A percentile compares a stretch with the other conserved stretches of the same genome.
Evolutionary conservation across 2,888 invertebrate genomes (phyloP).

Genomic region (Sinohyriopsis cumingii): DNA sequence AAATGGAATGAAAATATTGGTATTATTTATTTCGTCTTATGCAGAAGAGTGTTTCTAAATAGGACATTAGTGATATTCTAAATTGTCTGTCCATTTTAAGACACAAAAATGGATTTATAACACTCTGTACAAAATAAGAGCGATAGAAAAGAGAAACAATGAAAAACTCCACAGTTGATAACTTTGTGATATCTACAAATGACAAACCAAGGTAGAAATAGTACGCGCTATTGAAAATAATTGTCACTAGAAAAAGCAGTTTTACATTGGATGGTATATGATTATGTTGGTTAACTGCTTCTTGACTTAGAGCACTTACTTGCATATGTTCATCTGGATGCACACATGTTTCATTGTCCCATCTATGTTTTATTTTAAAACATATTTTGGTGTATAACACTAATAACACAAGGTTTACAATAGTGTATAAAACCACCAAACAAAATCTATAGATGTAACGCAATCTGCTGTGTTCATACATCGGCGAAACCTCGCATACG

Average conservation of each 20-base stretch:
- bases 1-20: too few relatives aligned
- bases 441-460: slow-evolving; percentile 22
- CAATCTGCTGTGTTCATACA: slow-evolving; percentile 8
- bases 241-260: slow-evolving; percentile 27
- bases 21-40: too few relatives aligned
- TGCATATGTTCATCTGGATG: slow-evolving; percentile 4
- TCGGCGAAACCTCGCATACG: slow-evolving; percentile 24
- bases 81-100: slow-evolving; percentile 30
- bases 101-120: slow-evolving; percentile 30
- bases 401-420: slow-evolving; percentile 18
- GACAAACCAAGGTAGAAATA: slow-evolving; percentile 22
- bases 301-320: too few relatives aligned
- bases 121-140: slow-evolving; percentile 30
- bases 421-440: slow-evolving; percentile 11
- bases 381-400: slow-evolving; percentile 28
- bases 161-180: slow-evolving; percentile 21
- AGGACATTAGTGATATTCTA: neutral
- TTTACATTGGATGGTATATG: slow-evolving; percentile 24
- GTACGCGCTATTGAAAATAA: slow-evolving; percentile 30
- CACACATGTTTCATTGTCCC: slow-evolving; percentile 8
- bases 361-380: slow-evolving; percentile 3
- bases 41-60: too few relatives aligned
- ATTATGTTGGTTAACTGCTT: neutral
- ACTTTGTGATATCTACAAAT: slow-evolving; percentile 26
- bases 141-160: slow-evolving; percentile 25